A percentile compares a stretch with the other conserved stretches of the same genome.
phyloP scores from a whole-genome alignment of 2,797 vertebrate species.

The Eupleurogrammus muticus region DNA sequence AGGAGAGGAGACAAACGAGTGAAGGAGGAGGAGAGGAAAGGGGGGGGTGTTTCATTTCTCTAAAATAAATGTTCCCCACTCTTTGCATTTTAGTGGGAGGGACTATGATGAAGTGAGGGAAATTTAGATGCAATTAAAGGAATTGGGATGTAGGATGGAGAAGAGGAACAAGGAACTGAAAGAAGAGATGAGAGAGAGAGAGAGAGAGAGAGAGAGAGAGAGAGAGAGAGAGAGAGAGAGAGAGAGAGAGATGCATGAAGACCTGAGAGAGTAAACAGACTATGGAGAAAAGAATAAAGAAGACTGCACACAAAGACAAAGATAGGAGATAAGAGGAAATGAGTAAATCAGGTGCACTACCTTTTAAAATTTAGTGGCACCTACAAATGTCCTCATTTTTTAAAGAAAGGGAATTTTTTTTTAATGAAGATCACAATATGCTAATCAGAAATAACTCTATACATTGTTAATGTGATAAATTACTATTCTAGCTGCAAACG shows the following conservation, averaged over 20 bases:
- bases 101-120: too few species aligned
- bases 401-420: too few species aligned
- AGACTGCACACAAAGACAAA: neutral
- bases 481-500: too few species aligned
- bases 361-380: too few species aligned
- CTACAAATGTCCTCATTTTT: too few species aligned
- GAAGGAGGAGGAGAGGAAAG: neutral
- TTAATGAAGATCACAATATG: too few species aligned
- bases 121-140: too few species aligned
- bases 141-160: neutral
- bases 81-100: too few species aligned
- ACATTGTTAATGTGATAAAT: too few species aligned
- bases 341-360: neutral
- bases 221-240: neutral
- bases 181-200: neutral
- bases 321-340: neutral
- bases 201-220: neutral
- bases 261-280: slow-evolving; percentile 1
- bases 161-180: neutral
- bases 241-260: neutral
- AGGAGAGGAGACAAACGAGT: slow-evolving; percentile 7
- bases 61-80: too few species aligned
- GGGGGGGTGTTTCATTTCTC: neutral
- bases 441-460: too few species aligned
- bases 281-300: slow-evolving; percentile 10